phyloP scores from a whole-genome alignment of 2,888 invertebrate genomes.

The Ophion slaviceki region DNA sequence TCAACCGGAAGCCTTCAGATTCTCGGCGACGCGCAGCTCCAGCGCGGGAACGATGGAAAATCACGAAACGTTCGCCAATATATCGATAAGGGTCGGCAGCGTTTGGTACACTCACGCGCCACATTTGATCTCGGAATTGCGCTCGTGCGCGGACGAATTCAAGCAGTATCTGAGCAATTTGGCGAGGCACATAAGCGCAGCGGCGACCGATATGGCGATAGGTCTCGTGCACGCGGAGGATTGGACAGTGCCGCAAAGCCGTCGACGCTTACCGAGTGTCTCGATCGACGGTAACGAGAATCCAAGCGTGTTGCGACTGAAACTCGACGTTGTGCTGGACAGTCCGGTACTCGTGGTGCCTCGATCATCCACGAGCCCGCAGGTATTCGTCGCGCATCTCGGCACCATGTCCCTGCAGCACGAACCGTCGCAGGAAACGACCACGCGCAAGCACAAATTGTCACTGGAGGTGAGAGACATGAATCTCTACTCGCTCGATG shows the following conservation, averaged over 20 bases:
- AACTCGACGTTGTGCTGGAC: constrained; percentile 92
- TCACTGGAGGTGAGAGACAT: constrained; percentile 92
- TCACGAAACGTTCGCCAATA: constrained; percentile 78
- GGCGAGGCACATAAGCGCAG: constrained; percentile 93
- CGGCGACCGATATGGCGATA: constrained; percentile 97
- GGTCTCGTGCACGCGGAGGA: constrained; percentile 91
- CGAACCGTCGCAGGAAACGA: constrained; percentile 76
- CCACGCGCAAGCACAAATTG: constrained; percentile 76
- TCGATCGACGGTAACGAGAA: constrained; percentile 83
- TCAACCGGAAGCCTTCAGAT: constrained; percentile 85
- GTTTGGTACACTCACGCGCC: constrained; percentile 98
- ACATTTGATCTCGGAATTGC: constrained; percentile 92
- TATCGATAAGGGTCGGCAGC: constrained; percentile 81
- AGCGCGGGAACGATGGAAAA: constrained; percentile 69
- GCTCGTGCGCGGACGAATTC: constrained; percentile 95
- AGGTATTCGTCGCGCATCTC: constrained; percentile 96
- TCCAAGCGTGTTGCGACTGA: constrained; percentile 78
- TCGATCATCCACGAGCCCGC: constrained; percentile 89
- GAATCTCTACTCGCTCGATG: constrained; percentile 92
- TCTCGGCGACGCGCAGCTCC: constrained; percentile 83
- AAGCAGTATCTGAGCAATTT: constrained; percentile 94
- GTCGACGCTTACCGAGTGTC: constrained; percentile 83
- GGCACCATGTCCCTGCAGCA: constrained; percentile 91
- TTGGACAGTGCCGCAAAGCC: constrained; percentile 83
- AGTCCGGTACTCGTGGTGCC: constrained; percentile 97